Conservation (phyloP, 2,888 invertebrate genomes). For the Aphodius sticticus region DNA sequence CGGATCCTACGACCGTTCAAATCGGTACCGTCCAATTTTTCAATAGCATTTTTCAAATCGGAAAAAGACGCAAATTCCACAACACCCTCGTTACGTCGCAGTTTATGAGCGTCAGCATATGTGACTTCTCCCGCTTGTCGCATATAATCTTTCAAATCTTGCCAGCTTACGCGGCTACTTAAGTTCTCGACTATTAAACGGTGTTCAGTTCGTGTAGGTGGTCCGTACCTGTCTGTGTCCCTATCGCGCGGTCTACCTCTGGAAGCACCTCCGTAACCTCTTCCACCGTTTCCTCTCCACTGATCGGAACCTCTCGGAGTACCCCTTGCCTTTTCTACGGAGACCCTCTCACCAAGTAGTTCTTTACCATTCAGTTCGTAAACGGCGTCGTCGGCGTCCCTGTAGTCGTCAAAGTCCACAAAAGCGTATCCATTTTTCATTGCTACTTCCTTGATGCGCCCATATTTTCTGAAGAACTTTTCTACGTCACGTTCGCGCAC, state of each 20-base stretch:
- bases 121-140: constrained; percentile 99
- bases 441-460: constrained; percentile 89
- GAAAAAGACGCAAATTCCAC: constrained; percentile 96
- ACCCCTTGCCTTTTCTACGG: constrained; percentile 84
- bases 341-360: constrained; percentile 91
- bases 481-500: constrained; percentile 93
- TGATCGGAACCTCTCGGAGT: constrained; percentile 77
- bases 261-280: constrained; percentile 61
- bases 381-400: constrained; percentile 98
- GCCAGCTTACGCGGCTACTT: constrained; percentile 98
- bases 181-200: constrained; percentile 96
- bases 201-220: constrained; percentile 96
- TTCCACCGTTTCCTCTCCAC: constrained; percentile 72
- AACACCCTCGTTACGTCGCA: constrained; percentile 92
- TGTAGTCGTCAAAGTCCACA: constrained; percentile 97
- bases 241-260: constrained; percentile 57
- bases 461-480: constrained; percentile 95
- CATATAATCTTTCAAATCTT: constrained; percentile 84
- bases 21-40: constrained; percentile 95
- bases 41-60: constrained; percentile 96
- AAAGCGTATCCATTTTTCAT: constrained; percentile 98
- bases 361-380: constrained; percentile 98
- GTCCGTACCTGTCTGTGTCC: constrained; percentile 73
- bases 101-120: constrained; percentile 97
- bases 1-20: constrained; percentile 93